Evolutionary conservation across 2,888 invertebrate species (phyloP), one percentile per base, ranked within the genome.

Genomic region (Oxycera nigricornis): DNA sequence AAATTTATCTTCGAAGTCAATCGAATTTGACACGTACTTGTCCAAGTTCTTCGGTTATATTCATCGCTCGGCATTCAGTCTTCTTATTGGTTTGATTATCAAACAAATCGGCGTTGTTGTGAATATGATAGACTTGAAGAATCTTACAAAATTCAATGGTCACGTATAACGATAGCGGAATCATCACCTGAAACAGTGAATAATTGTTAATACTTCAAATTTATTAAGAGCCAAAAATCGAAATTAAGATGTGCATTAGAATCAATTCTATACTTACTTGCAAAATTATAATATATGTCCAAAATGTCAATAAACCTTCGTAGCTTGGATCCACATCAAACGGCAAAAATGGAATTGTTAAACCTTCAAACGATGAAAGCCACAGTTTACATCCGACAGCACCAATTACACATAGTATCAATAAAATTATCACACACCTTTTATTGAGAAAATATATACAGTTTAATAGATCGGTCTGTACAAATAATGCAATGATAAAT

Each of bases 41-140:
- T 1, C 98, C 98, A 79, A 98, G 88, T 86, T 98, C 98, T 85
- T 98, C 98, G 0, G 97, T 96, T 77, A 98, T 97, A 84, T 98
- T 98, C 82, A 97, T 89, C 52, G 97, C 97, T 50, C 97, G 91
- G 83, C 97, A 98, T 85, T 96, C 93, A 73, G 94, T 90, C 78
- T 91, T 88, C 80, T 92, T 94, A 83, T 96, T 93, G 39, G 92
- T 92, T 74, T 91, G 89, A 22, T 91, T 88, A 84, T 98, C 95
- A 84, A 93, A 96, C 82, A 98, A 89, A 79, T 94, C 92, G 14
- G 91, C 87, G 84, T 98, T 97, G 80, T 95, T 91, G 81, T 95
- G 94, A 80, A 98, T 97, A 84, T 97, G 96, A 86, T 93, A 97
- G 65, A 97, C 94, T 88, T 98, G 98, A 76, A 95, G 89, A 77